These are phyloP conservation scores for Falco biarmicus DNA, from an alignment of 2,797 vertebrate species.

Conservation along the genomic window DNA sequence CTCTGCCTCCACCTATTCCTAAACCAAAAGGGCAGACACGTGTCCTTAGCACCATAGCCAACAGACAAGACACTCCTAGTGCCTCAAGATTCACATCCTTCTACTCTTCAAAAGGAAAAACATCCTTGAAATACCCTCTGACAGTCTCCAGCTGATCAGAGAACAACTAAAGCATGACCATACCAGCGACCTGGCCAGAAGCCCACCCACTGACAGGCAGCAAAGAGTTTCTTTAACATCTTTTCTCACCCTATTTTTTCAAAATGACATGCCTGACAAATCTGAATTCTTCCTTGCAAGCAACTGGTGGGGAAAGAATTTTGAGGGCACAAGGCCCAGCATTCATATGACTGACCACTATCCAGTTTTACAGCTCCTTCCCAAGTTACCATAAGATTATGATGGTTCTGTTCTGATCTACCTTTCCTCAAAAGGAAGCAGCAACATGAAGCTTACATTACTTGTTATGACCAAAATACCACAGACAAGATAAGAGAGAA, in stretches of 20 bases:
- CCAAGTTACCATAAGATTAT: background rate
- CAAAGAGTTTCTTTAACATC: background rate
- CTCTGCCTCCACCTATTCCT: background rate
- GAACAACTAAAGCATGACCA: background rate
- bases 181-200: background rate
- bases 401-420: background rate
- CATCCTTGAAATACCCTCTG: background rate
- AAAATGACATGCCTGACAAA: background rate
- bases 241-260: background rate
- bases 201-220: background rate
- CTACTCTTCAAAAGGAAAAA: background rate
- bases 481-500: background rate
- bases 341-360: background rate
- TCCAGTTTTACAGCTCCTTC: background rate
- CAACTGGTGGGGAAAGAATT: background rate
- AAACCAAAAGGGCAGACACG: background rate
- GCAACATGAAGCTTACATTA: background rate
- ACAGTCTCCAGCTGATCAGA: background rate
- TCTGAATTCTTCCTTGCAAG: background rate
- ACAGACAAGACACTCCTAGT: background rate
- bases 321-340: background rate
- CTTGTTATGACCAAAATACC: background rate
- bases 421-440: background rate
- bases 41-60: background rate
- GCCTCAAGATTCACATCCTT: background rate